Base-by-base conservation (phyloP, 2,797 vertebrate species). In the Sylvilagus floridanus region DNA sequence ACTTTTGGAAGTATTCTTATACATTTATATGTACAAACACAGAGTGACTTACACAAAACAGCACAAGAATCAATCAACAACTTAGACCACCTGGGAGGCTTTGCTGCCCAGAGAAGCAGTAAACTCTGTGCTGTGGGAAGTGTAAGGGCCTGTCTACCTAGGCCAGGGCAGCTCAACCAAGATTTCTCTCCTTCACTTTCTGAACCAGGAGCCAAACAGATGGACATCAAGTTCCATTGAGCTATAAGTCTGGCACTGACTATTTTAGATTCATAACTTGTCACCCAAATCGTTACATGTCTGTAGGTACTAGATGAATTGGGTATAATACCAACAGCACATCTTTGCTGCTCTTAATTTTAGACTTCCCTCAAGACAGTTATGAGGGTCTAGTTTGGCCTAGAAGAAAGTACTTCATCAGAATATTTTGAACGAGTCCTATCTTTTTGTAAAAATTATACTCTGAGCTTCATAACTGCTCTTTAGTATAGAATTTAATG, bases 181-280 rank as follows among this genome's bases (percentile, higher is more conserved):
- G 14, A n/a, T 71, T 30, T 13, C 22, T 75, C 32, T 60, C 35
- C 57, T 9, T 4, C 26, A 4, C 84, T 57, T 72, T 60, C n/a
- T 93, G 17, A 90, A 84, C 11, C 4, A 22, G 4, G 14, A 30
- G 17, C 32, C 52, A 95, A 82, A 28, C 6, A 71, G 28, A 90
- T 30, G 54, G 32, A 52, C 11, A 66, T 1, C 37, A 42, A 22
- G 4, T 50, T 92, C 47, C 32, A 7, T 26, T 79, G 17, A 77
- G 47, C 21, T 57, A 2, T 3, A 89, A 69, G 19, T 35, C 37
- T 91, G n/a, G n/a, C 10, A 57, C 65, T 73, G 32, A 84, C 81
- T 81, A 82, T 35, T 82, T 89, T 95, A 60, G 90, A 50, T 69
- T 91, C 87, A 73, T 71, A 91, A 84, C 22, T 77, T 72, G 84